Conservation (phyloP, 2,888 invertebrate species). For the Drosophila merina region DNA sequence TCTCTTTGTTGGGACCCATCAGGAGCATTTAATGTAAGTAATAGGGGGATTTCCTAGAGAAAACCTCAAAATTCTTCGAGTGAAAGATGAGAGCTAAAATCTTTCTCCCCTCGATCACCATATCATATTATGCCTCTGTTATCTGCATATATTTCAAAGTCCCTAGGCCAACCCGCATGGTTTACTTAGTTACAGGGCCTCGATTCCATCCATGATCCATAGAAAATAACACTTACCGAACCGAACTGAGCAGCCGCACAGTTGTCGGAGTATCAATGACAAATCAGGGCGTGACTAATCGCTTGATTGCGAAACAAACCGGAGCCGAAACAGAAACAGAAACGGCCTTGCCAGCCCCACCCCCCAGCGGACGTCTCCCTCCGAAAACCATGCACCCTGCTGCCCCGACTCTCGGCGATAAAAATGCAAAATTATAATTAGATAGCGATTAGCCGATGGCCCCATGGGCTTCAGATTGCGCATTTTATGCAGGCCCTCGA, state of each 20-base stretch:
- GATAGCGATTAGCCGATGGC: constrained; percentile 70
- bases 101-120: not conserved
- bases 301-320: constrained; percentile 69
- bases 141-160: constrained; percentile 14
- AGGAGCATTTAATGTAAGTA: not conserved
- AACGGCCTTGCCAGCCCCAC: constrained; percentile 31
- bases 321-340: constrained; percentile 37
- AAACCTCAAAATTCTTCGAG: not conserved
- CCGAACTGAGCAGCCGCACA: constrained; percentile 35
- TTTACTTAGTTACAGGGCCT: constrained; percentile 7
- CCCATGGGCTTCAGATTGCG: constrained; percentile 63
- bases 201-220: constrained; percentile 10
- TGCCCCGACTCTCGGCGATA: constrained; percentile 38
- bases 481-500: constrained; percentile 68
- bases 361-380: constrained; percentile 3
- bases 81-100: not conserved
- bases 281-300: constrained; percentile 76
- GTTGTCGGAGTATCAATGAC: constrained; percentile 61
- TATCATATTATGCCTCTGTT: constrained; percentile 19
- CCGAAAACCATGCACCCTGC: constrained; percentile 11
- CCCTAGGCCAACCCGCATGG: constrained; percentile 35
- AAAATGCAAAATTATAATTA: constrained; percentile 77
- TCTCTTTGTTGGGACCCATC: not conserved
- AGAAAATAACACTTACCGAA: constrained; percentile 26
- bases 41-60: not conserved